Conservation (phyloP, 2,113 vertebrate genomes). For the Calidris pygmaea region DNA sequence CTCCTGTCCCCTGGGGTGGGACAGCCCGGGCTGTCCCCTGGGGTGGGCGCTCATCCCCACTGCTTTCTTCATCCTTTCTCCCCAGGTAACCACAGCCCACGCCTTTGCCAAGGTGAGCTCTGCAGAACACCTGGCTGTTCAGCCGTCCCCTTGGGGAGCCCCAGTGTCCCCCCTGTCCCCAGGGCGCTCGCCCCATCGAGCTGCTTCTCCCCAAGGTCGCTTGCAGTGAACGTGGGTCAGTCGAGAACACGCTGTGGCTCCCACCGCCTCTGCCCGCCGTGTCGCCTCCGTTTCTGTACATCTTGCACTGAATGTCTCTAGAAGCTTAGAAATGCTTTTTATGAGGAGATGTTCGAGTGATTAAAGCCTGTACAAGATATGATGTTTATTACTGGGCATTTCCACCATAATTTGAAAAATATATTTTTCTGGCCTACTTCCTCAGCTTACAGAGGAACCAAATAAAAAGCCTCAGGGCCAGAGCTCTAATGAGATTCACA, state of each 20-base stretch:
- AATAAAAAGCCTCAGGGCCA: background rate
- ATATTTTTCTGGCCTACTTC: background rate
- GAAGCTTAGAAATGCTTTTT: background rate
- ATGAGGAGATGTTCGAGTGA: background rate
- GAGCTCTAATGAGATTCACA: conserved; percentile 29
- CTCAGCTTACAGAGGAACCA: background rate
- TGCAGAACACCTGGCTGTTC: accelerated
- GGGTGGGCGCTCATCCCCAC: background rate
- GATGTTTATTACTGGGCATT: background rate
- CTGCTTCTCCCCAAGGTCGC: background rate
- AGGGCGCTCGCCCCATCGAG: background rate
- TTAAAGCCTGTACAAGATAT: background rate
- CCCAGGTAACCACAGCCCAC: accelerated
- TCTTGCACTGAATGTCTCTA: background rate
- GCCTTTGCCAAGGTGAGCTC: background rate
- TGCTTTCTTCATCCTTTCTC: background rate
- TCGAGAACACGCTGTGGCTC: background rate
- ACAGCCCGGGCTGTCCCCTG: background rate
- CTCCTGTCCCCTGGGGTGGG: too few relatives aligned
- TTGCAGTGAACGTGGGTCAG: accelerated
- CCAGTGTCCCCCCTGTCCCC: background rate
- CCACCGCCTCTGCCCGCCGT: accelerated
- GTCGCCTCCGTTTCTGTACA: background rate
- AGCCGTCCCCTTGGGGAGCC: too few relatives aligned
- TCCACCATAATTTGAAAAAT: background rate